These are phyloP conservation scores for Rhodeus uyekii DNA, from an alignment of 2,797 vertebrate species.

Conservation along the genomic window DNA sequence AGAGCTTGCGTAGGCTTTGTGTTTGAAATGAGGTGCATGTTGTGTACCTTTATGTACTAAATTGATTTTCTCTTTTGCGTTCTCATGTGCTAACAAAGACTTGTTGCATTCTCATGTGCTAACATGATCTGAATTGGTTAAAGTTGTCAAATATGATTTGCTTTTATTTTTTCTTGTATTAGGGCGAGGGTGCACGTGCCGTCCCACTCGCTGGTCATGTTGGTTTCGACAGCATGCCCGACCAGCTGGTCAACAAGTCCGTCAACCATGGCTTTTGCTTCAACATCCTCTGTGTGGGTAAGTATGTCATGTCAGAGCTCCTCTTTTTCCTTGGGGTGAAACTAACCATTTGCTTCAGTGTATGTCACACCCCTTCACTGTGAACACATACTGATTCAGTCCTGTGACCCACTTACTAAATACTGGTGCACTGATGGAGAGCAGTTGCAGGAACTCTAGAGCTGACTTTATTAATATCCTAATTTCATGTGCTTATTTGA, in stretches of 20 bases:
- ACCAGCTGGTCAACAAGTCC: slow-evolving; percentile 99
- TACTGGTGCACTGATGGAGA: slow-evolving; percentile 32
- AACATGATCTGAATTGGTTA: slow-evolving; percentile 13
- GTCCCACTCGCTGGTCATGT: slow-evolving; percentile 95
- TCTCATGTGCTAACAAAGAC: background rate
- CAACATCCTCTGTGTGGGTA: slow-evolving; percentile 99
- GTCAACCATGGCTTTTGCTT: slow-evolving; percentile 98
- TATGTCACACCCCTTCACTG: slow-evolving; percentile 53
- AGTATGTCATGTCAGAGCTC: slow-evolving; percentile 73
- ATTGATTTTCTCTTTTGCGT: background rate
- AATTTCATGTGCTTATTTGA: background rate
- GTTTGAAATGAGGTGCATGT: background rate
- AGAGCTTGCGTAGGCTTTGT: background rate
- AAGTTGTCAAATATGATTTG: slow-evolving; percentile 30
- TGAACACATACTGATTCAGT: slow-evolving; percentile 47
- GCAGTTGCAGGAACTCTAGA: slow-evolving; percentile 26
- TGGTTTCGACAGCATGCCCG: slow-evolving; percentile 99
- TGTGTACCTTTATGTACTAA: background rate
- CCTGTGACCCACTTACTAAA: slow-evolving; percentile 47
- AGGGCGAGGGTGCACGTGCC: slow-evolving; percentile 93
- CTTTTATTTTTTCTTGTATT: slow-evolving; percentile 50
- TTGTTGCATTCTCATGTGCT: background rate
- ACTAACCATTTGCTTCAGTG: slow-evolving; percentile 52
- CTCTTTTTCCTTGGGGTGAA: slow-evolving; percentile 48
- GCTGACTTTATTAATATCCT: slow-evolving; percentile 11